Conservation (phyloP, 2,888 invertebrate genomes). For the Apotomis turbidana region DNA sequence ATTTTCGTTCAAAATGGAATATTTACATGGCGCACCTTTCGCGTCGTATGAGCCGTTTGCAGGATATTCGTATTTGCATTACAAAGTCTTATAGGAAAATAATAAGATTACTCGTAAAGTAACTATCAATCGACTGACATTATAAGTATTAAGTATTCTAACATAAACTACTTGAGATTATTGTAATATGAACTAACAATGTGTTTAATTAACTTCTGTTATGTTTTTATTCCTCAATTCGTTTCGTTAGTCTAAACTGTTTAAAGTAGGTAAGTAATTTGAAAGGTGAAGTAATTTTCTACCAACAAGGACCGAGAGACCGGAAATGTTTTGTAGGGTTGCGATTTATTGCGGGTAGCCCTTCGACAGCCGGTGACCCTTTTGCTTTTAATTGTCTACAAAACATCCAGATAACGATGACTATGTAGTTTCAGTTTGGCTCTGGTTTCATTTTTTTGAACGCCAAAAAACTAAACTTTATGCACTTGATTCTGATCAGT, state of each 20-base stretch:
- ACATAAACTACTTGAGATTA: too few relatives aligned
- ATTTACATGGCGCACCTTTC: constrained; percentile 18
- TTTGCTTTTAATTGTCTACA: constrained; percentile 80
- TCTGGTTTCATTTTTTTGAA: neutral
- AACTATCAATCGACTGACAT: too few relatives aligned
- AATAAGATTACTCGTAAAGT: neutral
- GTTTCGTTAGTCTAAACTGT: too few relatives aligned
- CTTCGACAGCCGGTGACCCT: constrained; percentile 71
- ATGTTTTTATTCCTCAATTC: too few relatives aligned
- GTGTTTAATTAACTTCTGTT: too few relatives aligned
- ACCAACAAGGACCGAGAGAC: constrained; percentile 47
- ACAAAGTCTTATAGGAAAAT: constrained; percentile 8
- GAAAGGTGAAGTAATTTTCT: constrained; percentile 10
- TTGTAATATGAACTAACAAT: too few relatives aligned
- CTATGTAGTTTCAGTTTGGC: constrained; percentile 19
- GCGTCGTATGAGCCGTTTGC: neutral
- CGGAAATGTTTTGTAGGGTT: constrained; percentile 78
- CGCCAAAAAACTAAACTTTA: constrained; percentile 10
- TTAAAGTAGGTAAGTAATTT: neutral
- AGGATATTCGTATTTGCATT: neutral
- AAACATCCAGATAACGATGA: constrained; percentile 77
- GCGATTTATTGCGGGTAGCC: constrained; percentile 79
- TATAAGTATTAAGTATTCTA: too few relatives aligned
- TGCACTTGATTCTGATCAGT: neutral
- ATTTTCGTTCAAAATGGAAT: constrained; percentile 15